Base-by-base conservation (phyloP, 2,888 invertebrate genomes). In the Melanchra persicariae region DNA sequence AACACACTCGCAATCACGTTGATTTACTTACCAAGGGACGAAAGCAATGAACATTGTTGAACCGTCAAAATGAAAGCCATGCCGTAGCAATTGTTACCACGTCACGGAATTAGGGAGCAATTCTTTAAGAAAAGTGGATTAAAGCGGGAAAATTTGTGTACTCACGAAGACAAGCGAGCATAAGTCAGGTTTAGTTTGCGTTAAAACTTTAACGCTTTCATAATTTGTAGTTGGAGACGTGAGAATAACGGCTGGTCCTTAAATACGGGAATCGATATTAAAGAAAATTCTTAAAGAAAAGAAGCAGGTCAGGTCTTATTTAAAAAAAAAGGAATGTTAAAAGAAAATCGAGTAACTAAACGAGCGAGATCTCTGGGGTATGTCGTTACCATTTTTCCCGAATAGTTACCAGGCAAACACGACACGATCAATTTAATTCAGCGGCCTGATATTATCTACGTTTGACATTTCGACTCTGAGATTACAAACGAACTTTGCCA, bases 401-500 rank as follows among this genome's bases (percentile, higher is more conserved):
- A 60, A 40, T 24, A 24, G 24, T 24, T 63, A 79, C 54, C 57
- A 78, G 54, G 22, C 54, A 74, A 64, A 71, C 49, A 73, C 37
- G 69, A 45, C 64, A 47, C 52, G 60, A 69, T 78, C 68, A 64
- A 71, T 76, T 70, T 62, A 81, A 76, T 75, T 73, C 72, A 51
- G 62, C 49, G 63, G 73, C 68, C 62, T 77, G 71, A 79, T 83
- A 72, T 79, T 63, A 82, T 83, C 72, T 72, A 66, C 76, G 73
- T 84, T 77, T 77, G 79, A 79, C 83, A 77, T 85, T 86, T 84
- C 68, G 73, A 77, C 78, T 81, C 62, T 77, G 77, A 80, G 84
- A 80, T 81, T 79, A 79, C 71, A 78, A 77, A 72, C 70, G 74
- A 85, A 87, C 81, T 87, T 85, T 72, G 81, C 79, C 77, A 81